Conservation (phyloP, 2,113 vertebrate genomes). For the Aviceda subcristata region DNA sequence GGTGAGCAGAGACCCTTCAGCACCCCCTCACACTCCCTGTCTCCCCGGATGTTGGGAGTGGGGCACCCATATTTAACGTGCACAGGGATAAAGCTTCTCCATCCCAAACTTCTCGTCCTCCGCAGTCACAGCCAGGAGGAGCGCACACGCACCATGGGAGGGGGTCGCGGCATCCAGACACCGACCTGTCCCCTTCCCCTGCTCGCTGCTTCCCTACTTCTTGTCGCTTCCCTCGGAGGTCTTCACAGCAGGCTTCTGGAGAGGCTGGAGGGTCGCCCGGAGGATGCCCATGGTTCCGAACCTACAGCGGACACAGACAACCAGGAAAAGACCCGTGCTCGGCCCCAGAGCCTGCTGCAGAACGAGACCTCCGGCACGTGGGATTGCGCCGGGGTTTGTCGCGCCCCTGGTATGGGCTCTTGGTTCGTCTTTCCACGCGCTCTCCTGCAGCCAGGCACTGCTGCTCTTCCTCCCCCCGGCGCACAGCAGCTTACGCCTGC, state of each 20-base stretch:
- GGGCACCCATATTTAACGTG: neutral
- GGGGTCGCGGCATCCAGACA: neutral
- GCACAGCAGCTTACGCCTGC: rapidly evolving
- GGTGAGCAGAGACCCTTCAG: neutral
- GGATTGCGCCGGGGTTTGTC: neutral
- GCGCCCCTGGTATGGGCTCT: too few relatives aligned
- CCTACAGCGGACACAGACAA: neutral
- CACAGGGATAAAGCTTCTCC: neutral
- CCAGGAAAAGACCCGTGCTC: neutral
- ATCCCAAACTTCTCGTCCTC: neutral
- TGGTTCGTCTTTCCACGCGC: neutral
- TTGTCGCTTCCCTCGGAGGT: neutral
- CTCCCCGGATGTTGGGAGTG: neutral
- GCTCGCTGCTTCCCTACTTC: neutral
- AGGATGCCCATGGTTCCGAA: neutral
- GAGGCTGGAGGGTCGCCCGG: neutral
- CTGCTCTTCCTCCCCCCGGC: neutral
- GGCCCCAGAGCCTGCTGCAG: neutral
- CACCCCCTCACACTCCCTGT: neutral
- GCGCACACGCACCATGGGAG: neutral
- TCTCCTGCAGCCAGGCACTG: neutral
- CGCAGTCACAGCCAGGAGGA: neutral
- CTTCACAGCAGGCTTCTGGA: neutral
- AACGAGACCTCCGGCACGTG: neutral
- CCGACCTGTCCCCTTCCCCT: neutral